Evolutionary conservation across 2,113 vertebrate genomes (phyloP).

Genomic region (Furnarius figulus): DNA sequence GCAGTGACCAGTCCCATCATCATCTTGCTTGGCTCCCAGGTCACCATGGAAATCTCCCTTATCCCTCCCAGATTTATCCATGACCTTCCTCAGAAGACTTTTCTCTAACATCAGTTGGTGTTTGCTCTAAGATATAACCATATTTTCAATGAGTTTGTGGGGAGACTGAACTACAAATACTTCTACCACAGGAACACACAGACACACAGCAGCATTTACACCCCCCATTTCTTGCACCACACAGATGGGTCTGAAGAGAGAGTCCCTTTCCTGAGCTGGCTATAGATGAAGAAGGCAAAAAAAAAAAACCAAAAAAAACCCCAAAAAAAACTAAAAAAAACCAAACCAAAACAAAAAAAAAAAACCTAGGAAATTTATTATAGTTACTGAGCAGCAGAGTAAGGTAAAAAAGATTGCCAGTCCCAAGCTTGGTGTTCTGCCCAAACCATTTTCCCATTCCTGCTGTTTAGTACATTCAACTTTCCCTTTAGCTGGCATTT

Average conservation of each 20-base stretch:
- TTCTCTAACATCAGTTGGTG: neutral
- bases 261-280: neutral
- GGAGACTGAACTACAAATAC: neutral
- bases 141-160: neutral
- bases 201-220: neutral
- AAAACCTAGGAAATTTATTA: neutral
- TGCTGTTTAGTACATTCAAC: neutral
- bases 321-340: too few relatives aligned
- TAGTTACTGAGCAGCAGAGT: neutral
- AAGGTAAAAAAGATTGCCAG: neutral
- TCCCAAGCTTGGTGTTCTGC: neutral
- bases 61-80: neutral
- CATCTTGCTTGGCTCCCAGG: neutral
- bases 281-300: neutral
- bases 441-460: neutral
- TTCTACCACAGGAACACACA: rapidly evolving
- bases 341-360: too few relatives aligned
- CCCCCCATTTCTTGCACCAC: neutral
- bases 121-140: neutral
- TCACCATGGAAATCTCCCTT: neutral
- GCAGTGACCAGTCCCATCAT: neutral
- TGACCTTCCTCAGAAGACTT: neutral
- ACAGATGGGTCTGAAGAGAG: neutral
- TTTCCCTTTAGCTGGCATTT: neutral
- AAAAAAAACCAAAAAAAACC: too few relatives aligned